phyloP scores from a whole-genome alignment of 2,113 vertebrate species.

The Paramisgurnus dabryanus region DNA sequence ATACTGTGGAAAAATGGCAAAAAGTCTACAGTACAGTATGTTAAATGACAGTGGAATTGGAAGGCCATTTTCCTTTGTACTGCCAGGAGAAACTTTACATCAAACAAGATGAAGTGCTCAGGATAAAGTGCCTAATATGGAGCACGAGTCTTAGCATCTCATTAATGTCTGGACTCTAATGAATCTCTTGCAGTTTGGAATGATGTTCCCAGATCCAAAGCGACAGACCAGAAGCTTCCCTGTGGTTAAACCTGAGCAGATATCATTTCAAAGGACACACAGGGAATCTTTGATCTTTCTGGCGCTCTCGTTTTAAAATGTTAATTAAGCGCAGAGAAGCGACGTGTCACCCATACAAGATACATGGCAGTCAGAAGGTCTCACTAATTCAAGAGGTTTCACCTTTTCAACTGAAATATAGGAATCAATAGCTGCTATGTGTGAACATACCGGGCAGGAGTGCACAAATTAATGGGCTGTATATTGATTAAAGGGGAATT shows the following conservation, averaged over 20 bases:
- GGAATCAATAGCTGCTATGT: slow-evolving; percentile 62
- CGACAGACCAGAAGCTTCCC: slow-evolving; percentile 21
- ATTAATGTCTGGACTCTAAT: slow-evolving; percentile 5
- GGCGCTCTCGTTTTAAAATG: slow-evolving; percentile 48
- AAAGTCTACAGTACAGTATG: too few species aligned
- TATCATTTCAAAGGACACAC: slow-evolving; percentile 66
- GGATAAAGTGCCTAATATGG: too few species aligned
- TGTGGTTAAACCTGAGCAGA: slow-evolving; percentile 56
- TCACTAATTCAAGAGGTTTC: slow-evolving; percentile 63
- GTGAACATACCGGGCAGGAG: slow-evolving; percentile 42
- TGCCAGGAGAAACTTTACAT: too few species aligned
- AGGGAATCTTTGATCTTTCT: slow-evolving; percentile 65
- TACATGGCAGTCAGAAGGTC: slow-evolving; percentile 38
- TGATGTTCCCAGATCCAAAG: neutral
- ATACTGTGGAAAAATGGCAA: too few species aligned
- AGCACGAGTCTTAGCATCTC: neutral
- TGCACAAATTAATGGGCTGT: slow-evolving; percentile 55
- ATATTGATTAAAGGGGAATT: slow-evolving; percentile 65
- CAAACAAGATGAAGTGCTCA: too few species aligned
- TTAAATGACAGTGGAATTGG: too few species aligned
- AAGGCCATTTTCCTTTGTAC: too few species aligned
- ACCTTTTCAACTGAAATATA: slow-evolving; percentile 67
- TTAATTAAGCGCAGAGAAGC: slow-evolving; percentile 63
- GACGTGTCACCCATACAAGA: slow-evolving; percentile 16
- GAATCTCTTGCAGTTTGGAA: neutral